Evolutionary conservation across 2,888 invertebrate species (phyloP).

Genomic region (Aporophyla lueneburgensis): DNA sequence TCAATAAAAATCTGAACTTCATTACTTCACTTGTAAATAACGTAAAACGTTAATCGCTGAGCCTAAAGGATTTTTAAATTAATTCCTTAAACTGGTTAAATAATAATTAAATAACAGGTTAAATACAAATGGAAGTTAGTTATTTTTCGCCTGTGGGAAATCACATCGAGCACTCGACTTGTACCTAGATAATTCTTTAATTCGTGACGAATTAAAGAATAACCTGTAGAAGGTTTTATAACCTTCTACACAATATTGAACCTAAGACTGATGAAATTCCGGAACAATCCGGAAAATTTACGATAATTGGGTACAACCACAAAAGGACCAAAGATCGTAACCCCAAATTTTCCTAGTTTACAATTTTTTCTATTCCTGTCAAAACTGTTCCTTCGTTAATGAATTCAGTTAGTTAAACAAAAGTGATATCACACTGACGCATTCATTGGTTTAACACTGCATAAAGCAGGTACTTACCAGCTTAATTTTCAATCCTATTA

Average conservation of each 20-base stretch:
- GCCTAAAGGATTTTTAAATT: background rate
- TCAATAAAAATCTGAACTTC: background rate
- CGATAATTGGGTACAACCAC: background rate
- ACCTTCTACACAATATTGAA: background rate
- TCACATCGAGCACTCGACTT: too few relatives aligned
- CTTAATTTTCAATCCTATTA: slow-evolving; percentile 5
- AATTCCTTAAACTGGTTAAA: background rate
- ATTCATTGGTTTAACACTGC: background rate
- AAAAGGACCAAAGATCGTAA: background rate
- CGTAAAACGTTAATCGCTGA: background rate
- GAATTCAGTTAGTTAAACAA: background rate
- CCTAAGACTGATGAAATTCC: background rate
- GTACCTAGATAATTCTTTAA: background rate
- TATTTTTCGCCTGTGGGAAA: background rate
- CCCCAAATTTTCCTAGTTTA: background rate
- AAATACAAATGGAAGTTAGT: background rate
- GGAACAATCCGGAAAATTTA: background rate
- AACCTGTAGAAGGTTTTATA: too few relatives aligned
- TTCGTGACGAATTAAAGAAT: too few relatives aligned
- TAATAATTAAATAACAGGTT: too few relatives aligned
- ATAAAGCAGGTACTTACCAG: background rate
- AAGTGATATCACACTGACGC: background rate
- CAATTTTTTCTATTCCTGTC: too few relatives aligned
- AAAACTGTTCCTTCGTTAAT: background rate
- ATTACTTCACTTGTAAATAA: background rate